These are phyloP conservation scores for Agrotis puta DNA, from an alignment of 2,888 invertebrate species.

Conservation along the genomic window DNA sequence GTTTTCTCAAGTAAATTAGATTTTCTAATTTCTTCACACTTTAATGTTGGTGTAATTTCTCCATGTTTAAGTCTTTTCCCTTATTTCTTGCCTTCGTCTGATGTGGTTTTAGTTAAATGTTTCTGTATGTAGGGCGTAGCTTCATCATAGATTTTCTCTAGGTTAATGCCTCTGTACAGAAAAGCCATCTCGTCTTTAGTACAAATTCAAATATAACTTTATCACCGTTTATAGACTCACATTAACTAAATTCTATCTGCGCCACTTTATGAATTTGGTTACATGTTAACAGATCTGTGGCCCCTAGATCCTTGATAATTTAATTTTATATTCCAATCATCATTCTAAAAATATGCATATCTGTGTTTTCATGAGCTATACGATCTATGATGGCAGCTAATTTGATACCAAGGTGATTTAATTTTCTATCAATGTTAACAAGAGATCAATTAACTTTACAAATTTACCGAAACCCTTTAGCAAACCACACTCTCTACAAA, in stretches of 20 bases:
- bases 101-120: slow-evolving; percentile 56
- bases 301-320: neutral
- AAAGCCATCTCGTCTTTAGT: neutral
- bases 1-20: slow-evolving; percentile 53
- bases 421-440: neutral
- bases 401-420: neutral
- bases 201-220: neutral
- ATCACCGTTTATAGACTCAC: neutral
- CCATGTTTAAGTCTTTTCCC: slow-evolving; percentile 49
- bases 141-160: slow-evolving; percentile 11
- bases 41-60: slow-evolving; percentile 52
- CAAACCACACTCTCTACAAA: slow-evolving; percentile 7
- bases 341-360: neutral
- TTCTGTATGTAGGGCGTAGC: slow-evolving; percentile 23
- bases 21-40: slow-evolving; percentile 59
- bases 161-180: neutral
- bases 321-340: neutral
- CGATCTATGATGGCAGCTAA: neutral
- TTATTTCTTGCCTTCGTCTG: slow-evolving; percentile 48
- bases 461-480: slow-evolving; percentile 3
- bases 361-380: neutral
- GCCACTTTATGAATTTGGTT: neutral
- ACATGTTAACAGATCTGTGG: slow-evolving; percentile 1
- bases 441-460: neutral
- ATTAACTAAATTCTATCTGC: neutral